Evolutionary conservation across 2,797 vertebrate species (phyloP).

Genomic region (Rhynchotus rufescens): DNA sequence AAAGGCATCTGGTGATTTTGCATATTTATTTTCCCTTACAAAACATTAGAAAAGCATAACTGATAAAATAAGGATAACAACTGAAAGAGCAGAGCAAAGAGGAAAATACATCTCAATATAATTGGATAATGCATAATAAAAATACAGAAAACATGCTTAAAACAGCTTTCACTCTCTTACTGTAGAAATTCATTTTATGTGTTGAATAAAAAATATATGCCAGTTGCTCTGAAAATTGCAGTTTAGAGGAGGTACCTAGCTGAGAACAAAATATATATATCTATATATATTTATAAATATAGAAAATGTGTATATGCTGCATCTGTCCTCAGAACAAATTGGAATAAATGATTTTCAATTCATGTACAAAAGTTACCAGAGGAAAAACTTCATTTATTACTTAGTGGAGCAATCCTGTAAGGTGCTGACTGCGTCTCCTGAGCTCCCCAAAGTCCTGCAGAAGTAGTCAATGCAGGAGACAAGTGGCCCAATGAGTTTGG

Average conservation of each 20-base stretch:
- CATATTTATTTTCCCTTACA: constrained; percentile 77
- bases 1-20: constrained; percentile 73
- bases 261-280: constrained; percentile 69
- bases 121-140: constrained; percentile 76
- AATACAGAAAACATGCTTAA: constrained; percentile 77
- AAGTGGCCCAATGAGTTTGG: constrained; percentile 8
- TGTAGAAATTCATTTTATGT: constrained; percentile 63
- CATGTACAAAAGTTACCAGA: constrained; percentile 47
- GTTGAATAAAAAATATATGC: constrained; percentile 72
- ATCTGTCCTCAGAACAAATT: constrained; percentile 58
- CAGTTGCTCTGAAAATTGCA: constrained; percentile 64
- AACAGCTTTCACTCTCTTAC: constrained; percentile 69
- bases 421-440: constrained; percentile 52
- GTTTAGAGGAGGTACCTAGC: constrained; percentile 65
- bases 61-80: constrained; percentile 73
- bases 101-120: constrained; percentile 77
- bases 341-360: constrained; percentile 51
- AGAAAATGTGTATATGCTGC: constrained; percentile 65
- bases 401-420: constrained; percentile 7
- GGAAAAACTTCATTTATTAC: constrained; percentile 60
- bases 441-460: background rate
- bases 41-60: constrained; percentile 76
- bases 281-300: constrained; percentile 73
- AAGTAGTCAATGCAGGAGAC: constrained; percentile 2
- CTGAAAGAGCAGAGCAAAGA: constrained; percentile 69